Percentiles rank a stretch among this genome's conserved stretches.
Evolutionary conservation across 2,888 invertebrate genomes (phyloP).

Genomic region (Amiota communis): DNA sequence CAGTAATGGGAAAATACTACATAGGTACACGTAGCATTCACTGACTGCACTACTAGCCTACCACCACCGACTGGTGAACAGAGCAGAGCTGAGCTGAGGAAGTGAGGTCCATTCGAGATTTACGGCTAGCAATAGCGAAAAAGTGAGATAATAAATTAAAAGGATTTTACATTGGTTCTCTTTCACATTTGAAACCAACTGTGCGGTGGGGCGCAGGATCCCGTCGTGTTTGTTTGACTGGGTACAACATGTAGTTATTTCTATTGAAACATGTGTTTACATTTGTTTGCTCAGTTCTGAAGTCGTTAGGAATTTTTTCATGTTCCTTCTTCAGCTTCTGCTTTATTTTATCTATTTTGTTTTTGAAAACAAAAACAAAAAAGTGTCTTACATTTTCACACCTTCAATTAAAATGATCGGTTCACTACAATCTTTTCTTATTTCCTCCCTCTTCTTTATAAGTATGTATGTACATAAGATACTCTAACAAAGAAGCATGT

Average conservation of each 20-base stretch:
- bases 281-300: conserved; percentile 55
- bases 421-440: too few relatives aligned
- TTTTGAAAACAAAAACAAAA: too few relatives aligned
- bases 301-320: neutral
- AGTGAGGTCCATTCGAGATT: conserved; percentile 22
- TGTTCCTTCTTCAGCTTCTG: neutral
- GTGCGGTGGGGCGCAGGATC: neutral
- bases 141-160: conserved; percentile 35
- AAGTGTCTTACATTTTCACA: too few relatives aligned
- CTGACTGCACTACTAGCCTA: too few relatives aligned
- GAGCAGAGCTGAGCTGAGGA: conserved; percentile 20
- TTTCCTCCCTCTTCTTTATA: too few relatives aligned
- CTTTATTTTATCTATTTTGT: too few relatives aligned
- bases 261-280: conserved; percentile 60
- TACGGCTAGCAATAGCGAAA: conserved; percentile 19
- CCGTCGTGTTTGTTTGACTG: conserved; percentile 3
- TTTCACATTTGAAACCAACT: too few relatives aligned
- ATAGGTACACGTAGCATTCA: too few relatives aligned
- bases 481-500: too few relatives aligned
- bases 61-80: conserved; percentile 31
- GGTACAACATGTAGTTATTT: conserved; percentile 30
- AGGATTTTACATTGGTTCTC: conserved; percentile 30
- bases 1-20: neutral
- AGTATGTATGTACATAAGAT: too few relatives aligned
- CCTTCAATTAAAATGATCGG: too few relatives aligned